phyloP scores from a whole-genome alignment of 2,797 vertebrate species.

The Euthynnus affinis region DNA sequence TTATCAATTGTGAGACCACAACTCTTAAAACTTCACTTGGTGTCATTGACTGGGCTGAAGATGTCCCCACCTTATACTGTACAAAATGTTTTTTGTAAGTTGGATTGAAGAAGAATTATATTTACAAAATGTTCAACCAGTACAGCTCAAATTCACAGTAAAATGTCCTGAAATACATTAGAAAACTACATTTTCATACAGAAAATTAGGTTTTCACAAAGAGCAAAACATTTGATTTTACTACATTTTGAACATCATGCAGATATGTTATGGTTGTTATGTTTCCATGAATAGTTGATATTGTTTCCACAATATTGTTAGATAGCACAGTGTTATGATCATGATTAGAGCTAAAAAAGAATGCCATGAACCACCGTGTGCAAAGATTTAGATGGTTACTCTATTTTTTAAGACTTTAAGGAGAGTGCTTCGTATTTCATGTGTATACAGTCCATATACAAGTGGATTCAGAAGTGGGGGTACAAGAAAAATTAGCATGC shows the following conservation, averaged over 20 bases:
- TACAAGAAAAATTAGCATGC: constrained; percentile 84
- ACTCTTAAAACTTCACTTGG: neutral
- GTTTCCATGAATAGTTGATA: neutral
- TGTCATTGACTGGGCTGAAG: neutral
- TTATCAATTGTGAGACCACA: neutral
- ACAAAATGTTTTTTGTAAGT: neutral
- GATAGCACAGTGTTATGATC: neutral
- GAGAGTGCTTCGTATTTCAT: constrained; percentile 78
- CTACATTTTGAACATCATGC: neutral
- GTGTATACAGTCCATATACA: constrained; percentile 84
- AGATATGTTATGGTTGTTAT: neutral
- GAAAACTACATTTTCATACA: neutral
- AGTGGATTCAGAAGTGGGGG: constrained; percentile 84
- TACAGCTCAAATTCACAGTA: neutral
- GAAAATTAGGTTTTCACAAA: neutral
- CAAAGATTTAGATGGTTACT: constrained; percentile 1
- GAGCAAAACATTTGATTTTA: too few relatives aligned
- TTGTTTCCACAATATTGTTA: neutral
- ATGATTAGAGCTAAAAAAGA: neutral
- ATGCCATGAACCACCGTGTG: neutral
- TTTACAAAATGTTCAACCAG: neutral
- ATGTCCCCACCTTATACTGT: neutral
- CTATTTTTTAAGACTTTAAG: constrained; percentile 60
- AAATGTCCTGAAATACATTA: neutral
- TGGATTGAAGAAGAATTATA: neutral